Evolutionary conservation across 2,888 invertebrate species (phyloP), one percentile per base, ranked within the genome.

Genomic region (Lasioglossum vierecki): DNA sequence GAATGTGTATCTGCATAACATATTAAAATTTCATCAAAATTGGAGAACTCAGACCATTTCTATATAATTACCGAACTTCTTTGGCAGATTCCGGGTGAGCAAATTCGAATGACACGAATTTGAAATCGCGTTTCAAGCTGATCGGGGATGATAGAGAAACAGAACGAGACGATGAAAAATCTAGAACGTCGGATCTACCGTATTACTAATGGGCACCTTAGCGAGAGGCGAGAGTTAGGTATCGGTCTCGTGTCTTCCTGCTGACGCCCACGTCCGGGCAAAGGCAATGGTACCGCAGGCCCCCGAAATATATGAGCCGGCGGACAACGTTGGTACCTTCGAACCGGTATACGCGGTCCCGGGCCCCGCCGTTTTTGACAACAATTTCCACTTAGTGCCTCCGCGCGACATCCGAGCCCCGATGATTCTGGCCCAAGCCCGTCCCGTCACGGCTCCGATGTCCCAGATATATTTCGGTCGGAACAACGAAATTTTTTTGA

Each of bases 351-450:
- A 85, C 89, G 88, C 92, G 76, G 90, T 87, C 86, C 84, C 89
- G 72, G 72, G 90, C 86, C 91, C 93, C 89, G 91, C 92, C 92
- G 92, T 94, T 94, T 90, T 94, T 94, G 94, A 94, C 94, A 94
- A 94, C 94, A 94, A 94, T 94, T 94, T 94, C 94, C 94, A 94
- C 94, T 94, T 94, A 94, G 94, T 93, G 93, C 91, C 92, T 92
- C 90, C 88, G 91, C 92, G 92, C 91, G 93, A 93, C 92, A 91
- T 89, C 81, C 90, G 91, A 91, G 91, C 86, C 76, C 82, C 85
- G 83, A 79, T 75, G 85, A 88, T 84, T 85, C 85, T 73, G 35
- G 53, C 46, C 68, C 83, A 60, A 60, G 73, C 53, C 66, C 83
- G 39, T 68, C 68, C 80, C 79, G 76, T 81, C 82, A 77, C 80